phyloP scores from a whole-genome alignment of 2,113 vertebrate genomes.

The Bostrychus sinensis region DNA sequence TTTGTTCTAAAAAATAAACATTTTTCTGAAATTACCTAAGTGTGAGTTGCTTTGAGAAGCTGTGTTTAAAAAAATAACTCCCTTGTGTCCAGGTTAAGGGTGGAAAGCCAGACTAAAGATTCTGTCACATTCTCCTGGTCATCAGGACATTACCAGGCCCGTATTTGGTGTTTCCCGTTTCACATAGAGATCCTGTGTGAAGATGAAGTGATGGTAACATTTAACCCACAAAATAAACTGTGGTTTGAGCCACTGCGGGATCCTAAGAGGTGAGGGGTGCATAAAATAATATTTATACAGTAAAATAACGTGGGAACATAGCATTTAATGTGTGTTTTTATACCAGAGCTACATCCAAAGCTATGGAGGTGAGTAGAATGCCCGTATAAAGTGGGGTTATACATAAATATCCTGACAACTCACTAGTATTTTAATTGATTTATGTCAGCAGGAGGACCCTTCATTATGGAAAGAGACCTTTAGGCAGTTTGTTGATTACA shows the following conservation, averaged over 20 bases:
- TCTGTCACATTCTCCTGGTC: constrained; percentile 77
- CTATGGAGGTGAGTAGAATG: constrained; percentile 51
- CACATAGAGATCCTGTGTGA: constrained; percentile 82
- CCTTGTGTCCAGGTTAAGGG: constrained; percentile 75
- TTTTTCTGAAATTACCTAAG: too few relatives aligned
- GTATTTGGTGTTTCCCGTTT: constrained; percentile 83
- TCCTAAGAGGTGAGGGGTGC: constrained; percentile 71
- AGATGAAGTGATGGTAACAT: constrained; percentile 80
- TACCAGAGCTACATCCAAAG: not conserved
- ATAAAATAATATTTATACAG: accelerated
- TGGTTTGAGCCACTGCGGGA: constrained; percentile 86
- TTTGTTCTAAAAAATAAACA: too few relatives aligned
- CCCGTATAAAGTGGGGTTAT: not conserved
- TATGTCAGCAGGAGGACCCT: constrained; percentile 69
- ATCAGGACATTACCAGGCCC: constrained; percentile 72
- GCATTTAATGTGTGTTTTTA: not conserved
- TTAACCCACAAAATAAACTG: constrained; percentile 85
- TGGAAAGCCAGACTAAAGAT: constrained; percentile 70
- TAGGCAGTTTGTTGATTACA: constrained; percentile 86
- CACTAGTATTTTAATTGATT: not conserved
- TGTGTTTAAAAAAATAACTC: too few relatives aligned
- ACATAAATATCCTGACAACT: too few relatives aligned
- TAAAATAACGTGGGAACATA: not conserved
- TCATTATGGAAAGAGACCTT: constrained; percentile 86
- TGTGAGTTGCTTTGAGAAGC: too few relatives aligned